phyloP scores from a whole-genome alignment of 2,113 vertebrate species.

The Notarius lentiginosus region DNA sequence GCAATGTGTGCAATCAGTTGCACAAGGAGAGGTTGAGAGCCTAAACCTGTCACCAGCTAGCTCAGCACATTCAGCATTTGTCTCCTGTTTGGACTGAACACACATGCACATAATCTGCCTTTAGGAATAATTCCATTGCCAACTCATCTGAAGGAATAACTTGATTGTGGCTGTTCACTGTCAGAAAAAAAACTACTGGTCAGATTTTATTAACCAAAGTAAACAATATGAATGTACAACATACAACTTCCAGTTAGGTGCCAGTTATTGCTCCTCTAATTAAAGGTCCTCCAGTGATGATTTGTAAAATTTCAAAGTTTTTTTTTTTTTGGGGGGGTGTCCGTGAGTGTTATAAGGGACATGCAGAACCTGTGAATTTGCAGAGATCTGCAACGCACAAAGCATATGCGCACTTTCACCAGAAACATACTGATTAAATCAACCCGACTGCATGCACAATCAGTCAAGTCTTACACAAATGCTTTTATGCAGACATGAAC shows the following conservation, averaged over 20 bases:
- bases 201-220: not conserved
- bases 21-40: conserved; percentile 54
- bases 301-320: not conserved
- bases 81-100: conserved; percentile 19
- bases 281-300: too few species aligned
- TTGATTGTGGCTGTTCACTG: not conserved
- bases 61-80: conserved; percentile 65
- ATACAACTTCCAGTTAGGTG: not conserved
- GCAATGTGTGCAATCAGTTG: not conserved
- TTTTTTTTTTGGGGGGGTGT: too few species aligned
- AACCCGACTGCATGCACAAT: not conserved
- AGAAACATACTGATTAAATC: not conserved
- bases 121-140: not conserved
- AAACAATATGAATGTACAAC: not conserved
- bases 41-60: conserved; percentile 42
- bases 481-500: conserved; percentile 15
- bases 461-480: not conserved
- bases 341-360: not conserved
- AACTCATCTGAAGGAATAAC: not conserved
- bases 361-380: not conserved
- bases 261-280: not conserved
- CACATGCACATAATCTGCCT: not conserved
- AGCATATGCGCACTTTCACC: not conserved
- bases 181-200: not conserved
- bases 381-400: not conserved